A percentile compares a stretch with the other conserved stretches of the same genome.
These are phyloP conservation scores for Caprella mutica DNA, from an alignment of 2,888 invertebrate species.

Conservation along the genomic window DNA sequence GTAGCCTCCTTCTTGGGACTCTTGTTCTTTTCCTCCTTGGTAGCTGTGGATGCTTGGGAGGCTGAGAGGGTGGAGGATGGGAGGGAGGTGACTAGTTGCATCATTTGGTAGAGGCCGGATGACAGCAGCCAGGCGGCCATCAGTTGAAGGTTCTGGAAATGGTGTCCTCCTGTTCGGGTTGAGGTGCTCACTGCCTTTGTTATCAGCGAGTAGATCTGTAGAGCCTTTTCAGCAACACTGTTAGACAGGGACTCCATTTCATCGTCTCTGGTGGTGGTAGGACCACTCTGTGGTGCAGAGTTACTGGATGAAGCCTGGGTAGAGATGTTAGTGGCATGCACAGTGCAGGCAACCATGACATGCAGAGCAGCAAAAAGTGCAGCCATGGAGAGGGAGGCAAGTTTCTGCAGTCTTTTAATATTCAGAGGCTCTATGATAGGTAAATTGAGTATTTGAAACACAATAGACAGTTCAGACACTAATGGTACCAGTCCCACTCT, in stretches of 20 bases:
- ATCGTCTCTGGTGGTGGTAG: slow-evolving; percentile 50
- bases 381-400: slow-evolving; percentile 69
- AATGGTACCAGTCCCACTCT: slow-evolving; percentile 60
- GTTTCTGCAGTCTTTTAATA: slow-evolving; percentile 64
- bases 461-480: slow-evolving; percentile 70
- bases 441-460: slow-evolving; percentile 68
- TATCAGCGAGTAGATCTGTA: slow-evolving; percentile 71
- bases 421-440: slow-evolving; percentile 81
- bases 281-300: slow-evolving; percentile 21
- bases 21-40: slow-evolving; percentile 49
- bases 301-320: slow-evolving; percentile 1
- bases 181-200: slow-evolving; percentile 69
- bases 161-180: slow-evolving; percentile 74
- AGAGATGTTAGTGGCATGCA: slow-evolving; percentile 20
- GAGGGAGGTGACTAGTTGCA: slow-evolving; percentile 38
- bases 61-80: not conserved
- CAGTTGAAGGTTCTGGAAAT: slow-evolving; percentile 77
- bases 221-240: slow-evolving; percentile 71
- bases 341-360: slow-evolving; percentile 40
- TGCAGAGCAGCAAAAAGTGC: slow-evolving; percentile 55
- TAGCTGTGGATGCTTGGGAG: slow-evolving; percentile 9
- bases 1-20: slow-evolving; percentile 50
- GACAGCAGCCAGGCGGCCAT: slow-evolving; percentile 79
- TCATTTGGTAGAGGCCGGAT: slow-evolving; percentile 58
- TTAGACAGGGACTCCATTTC: slow-evolving; percentile 68